Evolutionary conservation across 2,113 vertebrate genomes (phyloP).

Genomic region (Passer domesticus): DNA sequence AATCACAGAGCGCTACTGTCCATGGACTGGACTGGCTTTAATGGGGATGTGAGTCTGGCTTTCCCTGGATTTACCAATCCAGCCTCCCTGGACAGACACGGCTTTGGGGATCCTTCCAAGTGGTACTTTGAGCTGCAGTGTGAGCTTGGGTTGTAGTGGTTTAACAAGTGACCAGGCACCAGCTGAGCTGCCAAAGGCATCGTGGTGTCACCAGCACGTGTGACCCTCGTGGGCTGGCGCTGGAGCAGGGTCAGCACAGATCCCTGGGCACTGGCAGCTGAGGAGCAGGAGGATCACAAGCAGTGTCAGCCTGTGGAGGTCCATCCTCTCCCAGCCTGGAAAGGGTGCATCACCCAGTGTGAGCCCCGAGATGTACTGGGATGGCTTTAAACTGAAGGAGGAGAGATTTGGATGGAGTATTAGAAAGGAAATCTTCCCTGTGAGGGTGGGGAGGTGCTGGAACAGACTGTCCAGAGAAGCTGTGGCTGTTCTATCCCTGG

Average conservation of each 20-base stretch:
- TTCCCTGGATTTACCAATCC: neutral
- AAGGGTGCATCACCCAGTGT: too few relatives aligned
- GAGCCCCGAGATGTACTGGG: neutral
- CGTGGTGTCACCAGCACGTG: rapidly evolving
- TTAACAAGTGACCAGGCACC: neutral
- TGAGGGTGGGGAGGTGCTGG: neutral
- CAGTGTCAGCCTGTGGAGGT: neutral
- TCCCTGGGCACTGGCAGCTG: neutral
- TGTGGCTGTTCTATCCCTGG: neutral
- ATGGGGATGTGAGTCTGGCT: neutral
- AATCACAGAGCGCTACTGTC: neutral
- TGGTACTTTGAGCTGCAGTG: rapidly evolving
- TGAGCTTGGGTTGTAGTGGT: neutral
- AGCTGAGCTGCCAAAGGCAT: neutral
- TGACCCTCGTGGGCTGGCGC: rapidly evolving
- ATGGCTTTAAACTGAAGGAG: neutral
- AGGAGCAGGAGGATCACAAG: neutral
- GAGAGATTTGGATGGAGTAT: neutral
- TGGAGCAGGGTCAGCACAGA: neutral
- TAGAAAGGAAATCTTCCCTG: neutral
- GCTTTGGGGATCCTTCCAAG: neutral
- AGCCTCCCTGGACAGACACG: rapidly evolving
- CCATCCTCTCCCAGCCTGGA: neutral
- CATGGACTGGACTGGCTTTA: neutral
- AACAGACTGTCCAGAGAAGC: rapidly evolving